Conservation (phyloP, 1,140 invertebrate genomes). For the Araneus ventricosus region DNA sequence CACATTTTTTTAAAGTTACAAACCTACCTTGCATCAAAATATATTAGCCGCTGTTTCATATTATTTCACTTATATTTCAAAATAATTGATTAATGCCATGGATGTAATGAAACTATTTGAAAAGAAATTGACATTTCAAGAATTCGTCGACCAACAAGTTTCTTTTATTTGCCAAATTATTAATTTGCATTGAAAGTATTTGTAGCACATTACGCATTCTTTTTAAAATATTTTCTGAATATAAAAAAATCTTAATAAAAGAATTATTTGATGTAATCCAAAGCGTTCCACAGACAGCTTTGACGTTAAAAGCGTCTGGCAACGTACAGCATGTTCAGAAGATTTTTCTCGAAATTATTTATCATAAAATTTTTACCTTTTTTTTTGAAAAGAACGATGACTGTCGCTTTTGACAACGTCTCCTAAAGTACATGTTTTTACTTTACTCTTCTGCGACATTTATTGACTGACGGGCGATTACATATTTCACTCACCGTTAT, state of each 20-base stretch:
- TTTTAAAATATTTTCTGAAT: too few species aligned
- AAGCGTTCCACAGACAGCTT: neutral
- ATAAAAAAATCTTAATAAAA: neutral
- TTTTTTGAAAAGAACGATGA: conserved; percentile 2
- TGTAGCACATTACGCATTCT: too few species aligned
- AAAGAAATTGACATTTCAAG: too few species aligned
- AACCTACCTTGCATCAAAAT: too few species aligned
- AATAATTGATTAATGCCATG: too few species aligned
- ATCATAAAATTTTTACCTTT: neutral
- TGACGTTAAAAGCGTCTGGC: neutral
- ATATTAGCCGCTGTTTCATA: too few species aligned
- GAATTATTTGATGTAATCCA: neutral
- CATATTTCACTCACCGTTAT: neutral
- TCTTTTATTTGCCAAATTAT: too few species aligned
- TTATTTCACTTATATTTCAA: too few species aligned
- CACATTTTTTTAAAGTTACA: too few species aligned
- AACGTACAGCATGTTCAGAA: neutral
- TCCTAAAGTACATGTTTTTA: neutral
- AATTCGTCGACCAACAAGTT: too few species aligned
- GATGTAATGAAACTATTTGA: too few species aligned
- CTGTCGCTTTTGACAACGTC: neutral
- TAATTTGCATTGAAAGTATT: too few species aligned
- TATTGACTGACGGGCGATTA: neutral
- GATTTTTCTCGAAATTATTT: neutral
- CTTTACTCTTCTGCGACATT: neutral